Percentiles rank a stretch among this genome's conserved stretches.
Evolutionary conservation across 2,888 invertebrate species (phyloP).

Genomic region (Ametastegia equiseti): DNA sequence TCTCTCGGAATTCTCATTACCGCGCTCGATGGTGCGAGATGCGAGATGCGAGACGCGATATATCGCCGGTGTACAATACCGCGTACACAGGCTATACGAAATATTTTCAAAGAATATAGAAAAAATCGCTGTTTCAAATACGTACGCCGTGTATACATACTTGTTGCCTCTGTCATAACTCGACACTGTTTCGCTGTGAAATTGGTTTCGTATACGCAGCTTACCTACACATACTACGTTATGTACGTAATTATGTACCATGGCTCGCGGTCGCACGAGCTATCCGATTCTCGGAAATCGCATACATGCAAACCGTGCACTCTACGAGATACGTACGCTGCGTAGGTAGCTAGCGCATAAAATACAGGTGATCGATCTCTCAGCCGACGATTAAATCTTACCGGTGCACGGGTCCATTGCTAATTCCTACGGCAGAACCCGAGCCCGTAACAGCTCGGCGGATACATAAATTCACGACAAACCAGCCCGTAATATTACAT

Average conservation of each 20-base stretch:
- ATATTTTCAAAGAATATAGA: neutral
- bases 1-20: conserved; percentile 24
- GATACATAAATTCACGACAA: neutral
- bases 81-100: neutral
- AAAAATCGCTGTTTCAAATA: too few relatives aligned
- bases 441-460: neutral
- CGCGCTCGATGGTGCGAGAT: conserved; percentile 9
- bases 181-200: neutral
- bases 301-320: neutral
- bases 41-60: neutral
- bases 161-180: neutral
- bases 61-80: too few relatives aligned
- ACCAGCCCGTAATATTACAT: neutral
- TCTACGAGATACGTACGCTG: neutral
- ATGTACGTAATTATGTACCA: too few relatives aligned
- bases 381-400: neutral
- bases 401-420: neutral
- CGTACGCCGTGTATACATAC: neutral
- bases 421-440: neutral
- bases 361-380: conserved; percentile 5
- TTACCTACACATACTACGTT: too few relatives aligned
- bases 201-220: neutral
- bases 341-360: neutral
- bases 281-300: conserved; percentile 26
- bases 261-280: conserved; percentile 15